Conservation (phyloP, 1,140 invertebrate genomes). For the Sycophila sp. region DNA sequence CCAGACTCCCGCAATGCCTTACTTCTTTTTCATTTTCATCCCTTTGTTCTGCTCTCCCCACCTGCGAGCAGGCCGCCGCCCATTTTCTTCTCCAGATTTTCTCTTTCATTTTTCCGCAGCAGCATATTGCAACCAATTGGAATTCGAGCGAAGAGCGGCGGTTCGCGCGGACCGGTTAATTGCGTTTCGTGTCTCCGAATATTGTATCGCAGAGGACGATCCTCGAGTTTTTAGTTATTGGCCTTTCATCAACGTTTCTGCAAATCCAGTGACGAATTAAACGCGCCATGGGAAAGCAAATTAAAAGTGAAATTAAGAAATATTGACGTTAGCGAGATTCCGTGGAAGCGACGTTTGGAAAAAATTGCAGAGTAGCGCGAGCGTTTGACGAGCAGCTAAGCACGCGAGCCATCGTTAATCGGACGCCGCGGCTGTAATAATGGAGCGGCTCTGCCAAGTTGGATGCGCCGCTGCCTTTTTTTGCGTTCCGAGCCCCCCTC, state of each 20-base stretch:
- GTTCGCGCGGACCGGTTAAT: background rate
- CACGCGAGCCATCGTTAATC: background rate
- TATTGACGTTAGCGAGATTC: background rate
- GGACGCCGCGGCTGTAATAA: background rate
- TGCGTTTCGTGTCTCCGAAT: constrained; percentile 9
- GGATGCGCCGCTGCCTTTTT: constrained; percentile 46
- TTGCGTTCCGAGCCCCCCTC: constrained; percentile 44
- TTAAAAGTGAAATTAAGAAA: background rate
- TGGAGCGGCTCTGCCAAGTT: background rate
- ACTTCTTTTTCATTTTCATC: constrained; percentile 18
- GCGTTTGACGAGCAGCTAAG: background rate
- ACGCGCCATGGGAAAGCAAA: no score
- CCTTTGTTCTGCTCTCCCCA: background rate
- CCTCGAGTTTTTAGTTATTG: no score
- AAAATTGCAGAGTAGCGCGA: no score
- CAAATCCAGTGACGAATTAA: no score
- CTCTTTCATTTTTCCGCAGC: constrained; percentile 1
- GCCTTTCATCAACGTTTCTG: no score
- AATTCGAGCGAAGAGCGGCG: background rate
- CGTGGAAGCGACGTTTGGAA: no score
- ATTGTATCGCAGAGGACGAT: background rate
- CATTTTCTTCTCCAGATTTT: background rate
- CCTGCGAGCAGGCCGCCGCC: no score
- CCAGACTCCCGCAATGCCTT: background rate
- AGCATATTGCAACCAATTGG: constrained; percentile 6